Evolutionary conservation across 1,140 invertebrate species (phyloP).

Genomic region (Pantala flavescens): DNA sequence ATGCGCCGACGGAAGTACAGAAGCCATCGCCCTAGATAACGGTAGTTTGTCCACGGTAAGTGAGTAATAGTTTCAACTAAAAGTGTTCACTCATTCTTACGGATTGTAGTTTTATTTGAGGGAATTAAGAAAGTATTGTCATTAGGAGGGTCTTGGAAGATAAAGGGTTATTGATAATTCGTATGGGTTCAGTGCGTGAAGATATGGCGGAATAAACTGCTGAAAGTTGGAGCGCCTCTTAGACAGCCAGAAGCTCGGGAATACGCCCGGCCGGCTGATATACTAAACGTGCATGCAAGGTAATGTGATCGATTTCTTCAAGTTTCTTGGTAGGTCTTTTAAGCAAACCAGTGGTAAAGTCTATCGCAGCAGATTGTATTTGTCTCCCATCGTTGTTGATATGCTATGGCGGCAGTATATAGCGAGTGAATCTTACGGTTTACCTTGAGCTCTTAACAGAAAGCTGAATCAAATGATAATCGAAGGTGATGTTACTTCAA

Average conservation of each 20-base stretch:
- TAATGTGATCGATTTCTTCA: slow-evolving; percentile 16
- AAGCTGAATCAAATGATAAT: too few relatives aligned
- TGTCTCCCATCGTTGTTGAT: not conserved
- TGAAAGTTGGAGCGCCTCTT: slow-evolving; percentile 20
- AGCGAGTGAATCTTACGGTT: not conserved
- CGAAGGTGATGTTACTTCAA: too few relatives aligned
- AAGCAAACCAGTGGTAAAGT: not conserved
- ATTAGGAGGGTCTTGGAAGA: slow-evolving; percentile 15
- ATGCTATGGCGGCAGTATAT: not conserved
- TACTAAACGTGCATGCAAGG: slow-evolving; percentile 9
- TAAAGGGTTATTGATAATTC: slow-evolving; percentile 18
- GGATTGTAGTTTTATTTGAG: slow-evolving; percentile 24
- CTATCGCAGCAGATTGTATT: not conserved
- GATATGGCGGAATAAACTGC: slow-evolving; percentile 16
- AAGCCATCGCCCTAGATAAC: slow-evolving; percentile 38
- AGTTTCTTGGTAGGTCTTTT: not conserved
- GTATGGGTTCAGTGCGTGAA: slow-evolving; percentile 14
- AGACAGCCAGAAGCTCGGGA: slow-evolving; percentile 16
- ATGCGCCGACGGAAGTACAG: slow-evolving; percentile 23
- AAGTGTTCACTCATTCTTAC: slow-evolving; percentile 15
- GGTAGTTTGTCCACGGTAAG: slow-evolving; percentile 32
- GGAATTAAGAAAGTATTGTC: slow-evolving; percentile 19
- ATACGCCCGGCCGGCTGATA: slow-evolving; percentile 10
- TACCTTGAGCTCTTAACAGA: too few relatives aligned
- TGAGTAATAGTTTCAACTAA: slow-evolving; percentile 19